Base-by-base conservation (phyloP, 2,113 vertebrate genomes). In the Ornithorhynchus anatinus region DNA sequence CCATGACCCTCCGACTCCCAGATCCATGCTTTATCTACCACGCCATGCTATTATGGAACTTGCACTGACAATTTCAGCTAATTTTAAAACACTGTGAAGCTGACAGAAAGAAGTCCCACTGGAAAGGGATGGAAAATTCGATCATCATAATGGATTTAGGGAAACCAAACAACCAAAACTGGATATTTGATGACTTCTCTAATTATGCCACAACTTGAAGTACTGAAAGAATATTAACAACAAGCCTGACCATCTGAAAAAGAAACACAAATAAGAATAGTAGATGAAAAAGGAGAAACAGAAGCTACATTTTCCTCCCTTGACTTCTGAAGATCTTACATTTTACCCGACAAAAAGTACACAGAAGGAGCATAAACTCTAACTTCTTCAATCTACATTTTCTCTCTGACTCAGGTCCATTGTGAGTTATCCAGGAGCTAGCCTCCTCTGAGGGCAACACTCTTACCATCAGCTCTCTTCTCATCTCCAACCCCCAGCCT, bases 11-110 rank as follows among this genome's bases (percentile, higher is more conserved):
- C n/a, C n/a, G n/a, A n/a, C n/a, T n/a, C n/a, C n/a, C n/a, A n/a
- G n/a, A n/a, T n/a, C n/a, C n/a, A n/a, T n/a, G n/a, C n/a, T n/a
- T n/a, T n/a, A n/a, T n/a, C n/a, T n/a, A n/a, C n/a, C n/a, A n/a
- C n/a, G n/a, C n/a, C n/a, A n/a, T n/a, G n/a, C n/a, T 2, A 0
- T 6, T 22, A 56, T 8, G 19, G 11, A 50, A 77, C 84, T 75
- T 42, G 60, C n/a, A 33, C 35, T 37, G 3, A 8, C 59, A 64
- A 75, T 23, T 77, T 81, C 33, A 83, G 78, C 85, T 47, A 0
- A n/a, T 5, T 85, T 58, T 36, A 45, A 2, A 16, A 40, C 4
- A 59, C 35, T 66, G 2, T 5, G 47, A 31, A 40, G 69, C 20
- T 6, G 59, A 54, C 52, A 71, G 5, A 37, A 43, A 36, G 42